phyloP scores from a whole-genome alignment of 2,113 vertebrate species.

The Bucco capensis region DNA sequence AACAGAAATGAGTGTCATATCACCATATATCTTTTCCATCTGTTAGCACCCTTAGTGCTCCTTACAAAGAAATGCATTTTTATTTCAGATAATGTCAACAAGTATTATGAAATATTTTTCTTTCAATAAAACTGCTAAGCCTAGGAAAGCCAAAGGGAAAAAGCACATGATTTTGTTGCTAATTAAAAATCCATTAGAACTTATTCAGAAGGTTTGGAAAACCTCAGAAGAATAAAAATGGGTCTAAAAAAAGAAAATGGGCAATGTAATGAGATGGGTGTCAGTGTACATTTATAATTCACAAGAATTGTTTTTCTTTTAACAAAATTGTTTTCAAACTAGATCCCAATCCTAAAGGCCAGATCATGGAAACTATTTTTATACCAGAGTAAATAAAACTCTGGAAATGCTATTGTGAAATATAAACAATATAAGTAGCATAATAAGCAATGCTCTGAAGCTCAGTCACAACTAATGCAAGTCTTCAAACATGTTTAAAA shows the following conservation, averaged over 20 bases:
- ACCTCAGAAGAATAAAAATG: constrained; percentile 37
- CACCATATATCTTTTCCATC: constrained; percentile 49
- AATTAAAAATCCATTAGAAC: constrained; percentile 56
- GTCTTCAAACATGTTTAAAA: neutral
- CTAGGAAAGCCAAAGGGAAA: neutral
- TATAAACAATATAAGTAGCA: constrained; percentile 19
- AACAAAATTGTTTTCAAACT: constrained; percentile 20
- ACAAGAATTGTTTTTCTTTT: neutral
- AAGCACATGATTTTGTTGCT: neutral
- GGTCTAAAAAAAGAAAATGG: neutral
- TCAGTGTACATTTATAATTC: neutral
- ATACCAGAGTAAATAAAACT: constrained; percentile 32
- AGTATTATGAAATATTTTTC: constrained; percentile 55
- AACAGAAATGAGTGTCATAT: constrained; percentile 34
- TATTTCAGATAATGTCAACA: constrained; percentile 57
- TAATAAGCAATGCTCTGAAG: neutral
- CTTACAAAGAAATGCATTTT: constrained; percentile 37
- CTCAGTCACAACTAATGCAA: neutral
- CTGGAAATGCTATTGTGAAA: constrained; percentile 24
- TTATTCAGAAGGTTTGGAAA: constrained; percentile 29
- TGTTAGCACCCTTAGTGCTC: constrained; percentile 54
- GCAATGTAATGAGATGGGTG: constrained; percentile 7
- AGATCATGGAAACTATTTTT: constrained; percentile 39
- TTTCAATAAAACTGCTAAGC: constrained; percentile 21
- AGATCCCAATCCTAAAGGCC: constrained; percentile 15